Conservation (phyloP, 1,140 invertebrate genomes). For the Chironomus tepperi region DNA sequence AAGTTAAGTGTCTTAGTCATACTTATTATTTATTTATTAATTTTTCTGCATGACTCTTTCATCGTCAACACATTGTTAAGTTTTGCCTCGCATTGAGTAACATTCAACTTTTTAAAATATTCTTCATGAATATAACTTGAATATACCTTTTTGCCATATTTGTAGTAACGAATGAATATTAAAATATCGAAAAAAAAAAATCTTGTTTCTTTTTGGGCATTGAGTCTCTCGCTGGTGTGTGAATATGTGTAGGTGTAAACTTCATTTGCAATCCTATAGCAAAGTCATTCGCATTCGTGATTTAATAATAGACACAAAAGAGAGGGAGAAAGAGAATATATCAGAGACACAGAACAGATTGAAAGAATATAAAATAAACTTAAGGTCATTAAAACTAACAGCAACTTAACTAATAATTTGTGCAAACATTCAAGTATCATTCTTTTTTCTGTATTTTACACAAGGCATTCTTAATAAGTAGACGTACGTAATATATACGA, state of each 20-base stretch:
- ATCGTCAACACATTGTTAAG: not conserved
- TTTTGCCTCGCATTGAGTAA: not conserved
- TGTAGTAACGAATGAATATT: constrained; percentile 2
- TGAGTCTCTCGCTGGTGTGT: not conserved
- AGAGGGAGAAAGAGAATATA: not conserved
- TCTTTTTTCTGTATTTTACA: not conserved
- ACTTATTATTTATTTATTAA: not conserved
- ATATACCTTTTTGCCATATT: constrained; percentile 5
- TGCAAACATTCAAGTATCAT: not conserved
- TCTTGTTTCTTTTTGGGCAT: not conserved
- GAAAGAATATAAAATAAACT: not conserved
- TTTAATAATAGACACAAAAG: not conserved
- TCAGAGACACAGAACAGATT: not conserved
- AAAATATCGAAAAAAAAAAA: not conserved
- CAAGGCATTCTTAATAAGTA: not conserved
- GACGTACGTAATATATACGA: not conserved
- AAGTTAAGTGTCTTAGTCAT: not conserved
- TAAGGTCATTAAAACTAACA: constrained; percentile 14
- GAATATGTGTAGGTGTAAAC: constrained; percentile 9
- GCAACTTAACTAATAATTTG: constrained; percentile 9
- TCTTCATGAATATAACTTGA: not conserved
- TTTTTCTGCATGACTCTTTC: not conserved
- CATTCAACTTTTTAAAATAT: not conserved
- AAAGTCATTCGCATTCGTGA: constrained; percentile 12
- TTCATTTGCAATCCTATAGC: constrained; percentile 8